These are phyloP conservation scores for Sebastes schlegelii DNA, from an alignment of 2,113 vertebrate species.

Conservation along the genomic window DNA sequence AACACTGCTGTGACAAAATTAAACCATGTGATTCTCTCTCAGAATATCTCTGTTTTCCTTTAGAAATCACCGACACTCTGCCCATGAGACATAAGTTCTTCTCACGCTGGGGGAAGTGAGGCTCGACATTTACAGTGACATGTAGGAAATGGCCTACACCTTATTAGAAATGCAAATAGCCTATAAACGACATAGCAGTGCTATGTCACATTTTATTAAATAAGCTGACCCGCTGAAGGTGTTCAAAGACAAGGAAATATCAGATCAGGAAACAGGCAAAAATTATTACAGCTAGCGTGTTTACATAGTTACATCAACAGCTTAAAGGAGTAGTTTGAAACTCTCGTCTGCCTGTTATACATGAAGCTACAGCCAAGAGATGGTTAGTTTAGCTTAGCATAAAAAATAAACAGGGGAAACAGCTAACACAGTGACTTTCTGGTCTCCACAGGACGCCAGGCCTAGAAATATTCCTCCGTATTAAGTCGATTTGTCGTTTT, in stretches of 20 bases:
- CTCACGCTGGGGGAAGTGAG: background rate
- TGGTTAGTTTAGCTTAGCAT: conserved; percentile 1
- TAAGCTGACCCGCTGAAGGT: background rate
- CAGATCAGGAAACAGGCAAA: conserved; percentile 5
- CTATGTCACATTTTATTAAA: background rate
- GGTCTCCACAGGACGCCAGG: background rate
- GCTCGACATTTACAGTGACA: background rate
- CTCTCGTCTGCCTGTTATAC: background rate
- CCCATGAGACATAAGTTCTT: background rate
- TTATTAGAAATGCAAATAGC: background rate
- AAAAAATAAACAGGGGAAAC: background rate
- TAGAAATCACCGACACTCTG: conserved; percentile 3
- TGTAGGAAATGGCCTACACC: background rate
- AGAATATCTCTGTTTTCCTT: conserved; percentile 45
- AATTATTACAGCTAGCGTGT: background rate
- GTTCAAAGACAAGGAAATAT: background rate
- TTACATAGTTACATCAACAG: background rate
- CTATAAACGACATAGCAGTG: background rate
- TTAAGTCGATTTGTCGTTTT: background rate
- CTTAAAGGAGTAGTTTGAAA: background rate
- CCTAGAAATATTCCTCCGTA: background rate
- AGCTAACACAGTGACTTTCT: background rate
- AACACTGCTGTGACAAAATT: conserved; percentile 33
- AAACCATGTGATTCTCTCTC: conserved; percentile 52
- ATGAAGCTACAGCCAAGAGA: background rate